phyloP scores from a whole-genome alignment of 2,888 invertebrate genomes.

The Aporophyla lueneburgensis region DNA sequence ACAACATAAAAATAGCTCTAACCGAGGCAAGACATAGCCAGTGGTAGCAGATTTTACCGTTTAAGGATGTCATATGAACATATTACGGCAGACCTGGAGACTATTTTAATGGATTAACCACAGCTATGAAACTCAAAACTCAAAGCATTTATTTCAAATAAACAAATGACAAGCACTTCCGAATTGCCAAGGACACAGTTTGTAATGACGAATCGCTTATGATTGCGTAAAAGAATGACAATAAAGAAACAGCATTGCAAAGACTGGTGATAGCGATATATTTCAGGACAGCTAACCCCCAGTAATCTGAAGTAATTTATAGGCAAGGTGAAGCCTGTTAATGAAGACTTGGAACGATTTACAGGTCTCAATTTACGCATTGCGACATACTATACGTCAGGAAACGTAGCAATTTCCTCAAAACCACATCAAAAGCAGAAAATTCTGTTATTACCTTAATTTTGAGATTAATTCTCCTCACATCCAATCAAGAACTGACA shows the following conservation, averaged over 20 bases:
- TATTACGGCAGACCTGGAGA: not conserved
- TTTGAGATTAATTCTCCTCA: not conserved
- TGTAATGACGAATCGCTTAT: not conserved
- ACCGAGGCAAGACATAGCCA: not conserved
- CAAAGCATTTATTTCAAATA: not conserved
- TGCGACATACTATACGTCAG: not conserved
- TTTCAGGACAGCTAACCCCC: not conserved
- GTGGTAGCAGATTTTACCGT: not conserved
- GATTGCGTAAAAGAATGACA: not conserved
- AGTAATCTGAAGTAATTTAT: slow-evolving; percentile 14
- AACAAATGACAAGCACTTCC: not conserved
- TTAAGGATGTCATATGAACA: not conserved
- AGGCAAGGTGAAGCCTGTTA: slow-evolving; percentile 17
- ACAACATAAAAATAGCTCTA: not conserved
- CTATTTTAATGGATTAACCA: not conserved
- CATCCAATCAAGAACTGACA: not conserved
- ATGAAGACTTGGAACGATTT: slow-evolving; percentile 12
- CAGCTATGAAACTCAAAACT: not conserved
- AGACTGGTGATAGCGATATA: not conserved
- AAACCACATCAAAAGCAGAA: not conserved
- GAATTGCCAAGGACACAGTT: not conserved
- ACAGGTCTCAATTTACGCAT: not conserved
- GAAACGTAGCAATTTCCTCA: not conserved
- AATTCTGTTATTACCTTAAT: not conserved
- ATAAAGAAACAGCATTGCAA: not conserved